Conservation (phyloP, 1,140 invertebrate species). For the Coptotermes formosanus region DNA sequence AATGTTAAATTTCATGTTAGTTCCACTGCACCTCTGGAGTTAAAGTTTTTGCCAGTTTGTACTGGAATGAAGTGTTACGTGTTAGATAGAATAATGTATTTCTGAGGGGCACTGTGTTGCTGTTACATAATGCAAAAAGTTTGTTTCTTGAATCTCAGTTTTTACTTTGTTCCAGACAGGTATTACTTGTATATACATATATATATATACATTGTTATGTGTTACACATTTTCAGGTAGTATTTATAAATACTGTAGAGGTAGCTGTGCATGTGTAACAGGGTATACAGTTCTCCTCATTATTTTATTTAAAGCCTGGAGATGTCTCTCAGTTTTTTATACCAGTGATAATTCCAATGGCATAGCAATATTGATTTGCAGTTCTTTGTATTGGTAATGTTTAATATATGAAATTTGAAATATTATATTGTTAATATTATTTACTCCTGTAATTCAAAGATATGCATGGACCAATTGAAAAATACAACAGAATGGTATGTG, state of each 20-base stretch:
- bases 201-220: background rate
- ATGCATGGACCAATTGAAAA: background rate
- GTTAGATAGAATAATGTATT: background rate
- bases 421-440: slow-evolving; percentile 20
- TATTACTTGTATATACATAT: background rate
- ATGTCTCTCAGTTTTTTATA: background rate
- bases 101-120: background rate
- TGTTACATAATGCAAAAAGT: background rate
- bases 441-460: background rate
- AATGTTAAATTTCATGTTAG: background rate
- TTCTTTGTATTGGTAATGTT: slow-evolving; percentile 28
- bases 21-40: slow-evolving; percentile 9
- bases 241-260: slow-evolving; percentile 13
- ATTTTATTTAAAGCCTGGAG: slow-evolving; percentile 9
- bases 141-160: slow-evolving; percentile 12
- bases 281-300: slow-evolving; percentile 15
- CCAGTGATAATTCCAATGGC: background rate
- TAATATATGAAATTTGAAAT: slow-evolving; percentile 24
- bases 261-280: slow-evolving; percentile 1
- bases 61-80: background rate
- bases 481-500: background rate
- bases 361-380: slow-evolving; percentile 23
- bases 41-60: background rate
- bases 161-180: background rate
- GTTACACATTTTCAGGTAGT: background rate